Conservation (phyloP, 2,797 vertebrate species). For the Lacerta agilis region DNA sequence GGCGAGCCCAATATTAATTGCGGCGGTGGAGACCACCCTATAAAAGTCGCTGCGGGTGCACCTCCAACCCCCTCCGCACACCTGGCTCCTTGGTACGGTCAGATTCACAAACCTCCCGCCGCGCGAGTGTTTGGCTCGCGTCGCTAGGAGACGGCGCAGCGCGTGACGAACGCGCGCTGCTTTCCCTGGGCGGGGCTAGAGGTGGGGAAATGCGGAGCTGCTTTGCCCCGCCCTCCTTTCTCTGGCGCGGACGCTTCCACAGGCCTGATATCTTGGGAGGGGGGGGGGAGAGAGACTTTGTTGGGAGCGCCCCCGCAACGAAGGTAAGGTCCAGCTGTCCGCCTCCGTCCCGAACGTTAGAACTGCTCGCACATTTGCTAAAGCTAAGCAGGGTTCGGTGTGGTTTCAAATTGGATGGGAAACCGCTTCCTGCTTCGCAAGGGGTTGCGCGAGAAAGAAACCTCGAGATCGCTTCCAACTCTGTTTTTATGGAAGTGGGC, state of each 20-base stretch:
- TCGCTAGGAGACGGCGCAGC: constrained; percentile 37
- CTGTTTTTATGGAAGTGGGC: too few relatives aligned
- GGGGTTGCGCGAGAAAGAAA: too few relatives aligned
- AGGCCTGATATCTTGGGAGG: too few relatives aligned
- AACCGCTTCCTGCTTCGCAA: too few relatives aligned
- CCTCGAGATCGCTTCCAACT: too few relatives aligned
- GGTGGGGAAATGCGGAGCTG: background rate
- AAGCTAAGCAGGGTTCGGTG: background rate
- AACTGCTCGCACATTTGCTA: background rate
- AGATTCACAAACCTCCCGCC: background rate
- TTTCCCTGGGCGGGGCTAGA: background rate
- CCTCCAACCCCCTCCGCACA: too few relatives aligned
- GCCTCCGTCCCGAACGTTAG: background rate
- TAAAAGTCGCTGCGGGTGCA: background rate
- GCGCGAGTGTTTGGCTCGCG: rapidly evolving
- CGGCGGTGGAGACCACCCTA: too few relatives aligned
- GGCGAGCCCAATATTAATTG: too few relatives aligned
- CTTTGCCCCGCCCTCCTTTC: background rate
- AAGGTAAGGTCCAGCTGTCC: background rate
- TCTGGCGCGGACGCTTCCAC: too few relatives aligned
- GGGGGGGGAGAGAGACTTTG: too few relatives aligned
- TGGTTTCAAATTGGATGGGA: too few relatives aligned
- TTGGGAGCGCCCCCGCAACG: background rate
- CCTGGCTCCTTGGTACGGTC: background rate
- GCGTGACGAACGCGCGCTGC: background rate